These are phyloP conservation scores for Syngnathus scovelli DNA, from an alignment of 2,113 vertebrate species.

Conservation along the genomic window DNA sequence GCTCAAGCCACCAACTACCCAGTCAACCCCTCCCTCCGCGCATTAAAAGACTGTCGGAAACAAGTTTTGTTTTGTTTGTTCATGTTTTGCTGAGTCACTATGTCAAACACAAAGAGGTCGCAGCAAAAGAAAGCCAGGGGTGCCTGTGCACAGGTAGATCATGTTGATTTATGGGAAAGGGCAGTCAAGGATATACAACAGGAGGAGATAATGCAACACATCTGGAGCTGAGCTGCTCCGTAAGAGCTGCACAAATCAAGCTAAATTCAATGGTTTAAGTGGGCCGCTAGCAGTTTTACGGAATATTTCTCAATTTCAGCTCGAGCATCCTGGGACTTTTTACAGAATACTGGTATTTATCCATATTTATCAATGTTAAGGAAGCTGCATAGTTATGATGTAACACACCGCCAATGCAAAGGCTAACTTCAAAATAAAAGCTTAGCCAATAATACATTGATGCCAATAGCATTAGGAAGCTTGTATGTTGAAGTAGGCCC, in stretches of 20 bases:
- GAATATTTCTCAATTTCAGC: too few relatives aligned
- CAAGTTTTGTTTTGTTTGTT: background rate
- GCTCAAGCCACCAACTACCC: background rate
- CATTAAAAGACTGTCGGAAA: constrained; percentile 5
- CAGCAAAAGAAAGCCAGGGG: constrained; percentile 25
- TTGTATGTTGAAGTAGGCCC: too few relatives aligned
- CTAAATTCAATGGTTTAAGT: too few relatives aligned
- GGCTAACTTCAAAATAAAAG: too few relatives aligned
- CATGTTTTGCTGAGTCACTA: constrained; percentile 56
- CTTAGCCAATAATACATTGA: too few relatives aligned
- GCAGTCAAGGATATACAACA: constrained; percentile 45
- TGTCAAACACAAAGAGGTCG: constrained; percentile 20
- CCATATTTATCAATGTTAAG: too few relatives aligned
- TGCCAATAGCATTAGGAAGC: too few relatives aligned
- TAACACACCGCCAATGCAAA: too few relatives aligned
- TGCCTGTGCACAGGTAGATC: constrained; percentile 29
- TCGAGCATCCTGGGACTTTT: too few relatives aligned
- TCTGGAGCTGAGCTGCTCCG: constrained; percentile 44
- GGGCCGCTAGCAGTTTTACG: too few relatives aligned
- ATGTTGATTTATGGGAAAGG: constrained; percentile 53
- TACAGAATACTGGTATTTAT: too few relatives aligned
- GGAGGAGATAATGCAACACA: constrained; percentile 60
- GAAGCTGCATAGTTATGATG: too few relatives aligned
- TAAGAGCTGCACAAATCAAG: constrained; percentile 12
- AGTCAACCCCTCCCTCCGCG: background rate